Percentiles rank a stretch among this genome's conserved stretches.
Evolutionary conservation across 2,797 vertebrate species (phyloP).

Genomic region (Sebastes matsubarae): DNA sequence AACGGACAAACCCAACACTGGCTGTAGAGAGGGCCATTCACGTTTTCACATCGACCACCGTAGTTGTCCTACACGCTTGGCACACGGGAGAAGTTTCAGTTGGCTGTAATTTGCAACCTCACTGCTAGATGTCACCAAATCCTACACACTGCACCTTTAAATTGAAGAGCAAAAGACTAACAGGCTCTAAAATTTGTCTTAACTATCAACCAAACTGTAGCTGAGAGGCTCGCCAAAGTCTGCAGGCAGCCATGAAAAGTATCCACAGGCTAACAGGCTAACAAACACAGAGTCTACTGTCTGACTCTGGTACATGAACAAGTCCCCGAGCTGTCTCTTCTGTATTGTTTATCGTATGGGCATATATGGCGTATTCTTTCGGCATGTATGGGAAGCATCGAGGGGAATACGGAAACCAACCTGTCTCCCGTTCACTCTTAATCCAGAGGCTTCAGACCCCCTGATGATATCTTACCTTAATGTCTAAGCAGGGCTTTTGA

Average conservation of each 20-base stretch:
- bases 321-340: neutral
- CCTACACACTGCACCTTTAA: neutral
- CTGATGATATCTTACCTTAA: slow-evolving; percentile 2
- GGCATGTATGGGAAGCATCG: neutral
- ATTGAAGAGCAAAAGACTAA: neutral
- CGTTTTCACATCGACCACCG: too few species aligned
- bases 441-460: neutral
- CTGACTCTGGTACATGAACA: neutral
- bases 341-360: neutral
- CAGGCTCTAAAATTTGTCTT: neutral
- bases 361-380: neutral
- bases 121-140: too few species aligned
- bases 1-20: too few species aligned
- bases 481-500: slow-evolving; percentile 15
- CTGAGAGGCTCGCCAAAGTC: neutral
- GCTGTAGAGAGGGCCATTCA: too few species aligned
- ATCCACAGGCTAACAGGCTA: neutral
- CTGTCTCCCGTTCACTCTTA: neutral
- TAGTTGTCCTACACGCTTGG: too few species aligned
- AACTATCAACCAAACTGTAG: neutral
- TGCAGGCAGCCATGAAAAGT: neutral
- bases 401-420: neutral
- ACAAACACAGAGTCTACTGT: neutral
- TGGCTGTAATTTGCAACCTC: too few species aligned
- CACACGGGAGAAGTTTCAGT: too few species aligned